These are phyloP conservation scores for Thomomys bottae DNA, from an alignment of 2,113 vertebrate species.

Conservation along the genomic window DNA sequence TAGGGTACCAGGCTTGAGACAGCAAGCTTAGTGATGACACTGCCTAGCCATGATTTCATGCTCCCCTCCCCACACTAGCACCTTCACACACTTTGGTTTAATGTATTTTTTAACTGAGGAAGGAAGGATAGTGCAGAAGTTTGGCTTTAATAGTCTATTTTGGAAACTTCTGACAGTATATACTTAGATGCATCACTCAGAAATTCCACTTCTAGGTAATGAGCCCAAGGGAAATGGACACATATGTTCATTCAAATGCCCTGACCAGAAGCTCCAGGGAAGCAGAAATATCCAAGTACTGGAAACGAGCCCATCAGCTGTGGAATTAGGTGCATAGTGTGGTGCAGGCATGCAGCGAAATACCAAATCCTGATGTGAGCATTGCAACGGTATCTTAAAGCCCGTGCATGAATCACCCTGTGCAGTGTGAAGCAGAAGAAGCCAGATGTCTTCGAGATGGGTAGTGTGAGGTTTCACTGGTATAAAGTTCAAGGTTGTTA, in stretches of 20 bases:
- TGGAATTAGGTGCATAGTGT: neutral
- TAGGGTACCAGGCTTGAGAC: no score
- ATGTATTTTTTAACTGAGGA: neutral
- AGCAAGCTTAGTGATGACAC: no score
- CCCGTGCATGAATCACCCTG: neutral
- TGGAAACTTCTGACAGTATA: neutral
- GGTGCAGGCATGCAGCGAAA: neutral
- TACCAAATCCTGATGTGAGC: neutral
- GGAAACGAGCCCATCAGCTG: neutral
- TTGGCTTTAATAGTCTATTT: neutral
- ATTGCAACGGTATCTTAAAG: neutral
- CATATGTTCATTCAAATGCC: neutral
- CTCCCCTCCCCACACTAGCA: no score
- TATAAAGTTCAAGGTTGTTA: neutral
- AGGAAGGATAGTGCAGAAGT: neutral
- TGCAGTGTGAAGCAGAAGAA: neutral
- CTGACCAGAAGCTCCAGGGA: neutral
- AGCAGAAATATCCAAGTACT: neutral
- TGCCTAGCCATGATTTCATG: no score
- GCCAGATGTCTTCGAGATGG: neutral
- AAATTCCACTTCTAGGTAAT: neutral
- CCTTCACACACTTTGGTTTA: neutral
- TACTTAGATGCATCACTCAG: neutral
- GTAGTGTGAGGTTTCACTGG: neutral
- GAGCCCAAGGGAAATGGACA: neutral